Evolutionary conservation across 2,888 invertebrate genomes (phyloP).

Genomic region (Eupithecia insigniata): DNA sequence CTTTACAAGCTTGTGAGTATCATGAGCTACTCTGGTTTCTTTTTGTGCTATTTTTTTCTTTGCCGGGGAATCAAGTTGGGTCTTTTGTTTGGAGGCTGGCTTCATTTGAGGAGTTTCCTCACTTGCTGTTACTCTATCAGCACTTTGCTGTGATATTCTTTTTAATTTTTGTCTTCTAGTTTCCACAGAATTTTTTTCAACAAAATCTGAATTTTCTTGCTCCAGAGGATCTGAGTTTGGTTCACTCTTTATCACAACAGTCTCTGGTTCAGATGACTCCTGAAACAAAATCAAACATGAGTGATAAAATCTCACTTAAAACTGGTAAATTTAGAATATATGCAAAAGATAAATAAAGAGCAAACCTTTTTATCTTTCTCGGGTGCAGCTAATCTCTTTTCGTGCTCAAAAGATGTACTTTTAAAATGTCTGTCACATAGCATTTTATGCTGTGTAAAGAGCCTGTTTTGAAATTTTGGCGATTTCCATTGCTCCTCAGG

Average conservation of each 20-base stretch:
- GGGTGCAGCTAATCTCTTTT: background rate
- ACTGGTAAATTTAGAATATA: background rate
- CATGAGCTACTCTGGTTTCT: background rate
- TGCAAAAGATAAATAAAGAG: background rate
- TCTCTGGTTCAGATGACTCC: background rate
- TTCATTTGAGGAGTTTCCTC: conserved; percentile 1
- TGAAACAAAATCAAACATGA: background rate
- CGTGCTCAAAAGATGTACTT: conserved; percentile 21
- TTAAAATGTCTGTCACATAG: conserved; percentile 35
- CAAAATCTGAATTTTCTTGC: background rate
- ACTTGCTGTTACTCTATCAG: background rate
- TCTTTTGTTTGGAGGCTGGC: background rate
- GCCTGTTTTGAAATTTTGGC: conserved; percentile 26
- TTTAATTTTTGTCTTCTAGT: conserved; percentile 9
- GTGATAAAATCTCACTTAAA: background rate
- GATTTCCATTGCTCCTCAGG: conserved; percentile 29
- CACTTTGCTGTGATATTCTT: background rate
- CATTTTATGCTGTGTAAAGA: conserved; percentile 28
- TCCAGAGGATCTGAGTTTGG: background rate
- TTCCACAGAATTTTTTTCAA: background rate
- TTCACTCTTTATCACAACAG: conserved; percentile 15
- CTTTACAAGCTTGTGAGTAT: background rate
- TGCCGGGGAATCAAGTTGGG: background rate
- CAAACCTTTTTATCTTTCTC: conserved; percentile 7
- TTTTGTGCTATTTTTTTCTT: background rate